Evolutionary conservation across 2,113 vertebrate genomes (phyloP).

Genomic region (Microcebus murinus): DNA sequence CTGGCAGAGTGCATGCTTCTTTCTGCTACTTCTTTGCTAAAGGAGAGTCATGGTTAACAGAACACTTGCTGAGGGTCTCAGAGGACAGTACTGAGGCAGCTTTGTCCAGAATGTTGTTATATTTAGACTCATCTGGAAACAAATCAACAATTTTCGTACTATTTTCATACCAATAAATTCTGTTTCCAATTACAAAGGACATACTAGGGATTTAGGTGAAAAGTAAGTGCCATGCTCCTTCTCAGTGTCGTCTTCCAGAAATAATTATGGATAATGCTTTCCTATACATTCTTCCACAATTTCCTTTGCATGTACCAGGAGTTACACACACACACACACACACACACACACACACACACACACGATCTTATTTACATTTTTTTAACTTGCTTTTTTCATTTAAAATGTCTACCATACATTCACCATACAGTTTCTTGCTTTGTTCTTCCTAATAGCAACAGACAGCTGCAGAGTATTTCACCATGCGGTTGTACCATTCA

Average conservation of each 20-base stretch:
- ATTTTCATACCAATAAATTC: not conserved
- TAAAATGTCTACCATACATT: not conserved
- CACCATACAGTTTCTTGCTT: not conserved
- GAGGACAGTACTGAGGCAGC: not conserved
- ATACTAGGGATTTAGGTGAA: constrained; percentile 15
- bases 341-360: not conserved
- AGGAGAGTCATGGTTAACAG: not conserved
- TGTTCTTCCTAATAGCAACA: not conserved
- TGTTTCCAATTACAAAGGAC: not conserved
- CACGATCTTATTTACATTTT: not conserved
- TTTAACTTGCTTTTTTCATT: not conserved
- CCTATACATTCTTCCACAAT: not conserved
- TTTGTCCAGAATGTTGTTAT: not conserved
- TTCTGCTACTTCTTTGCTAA: not conserved
- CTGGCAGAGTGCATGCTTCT: not conserved
- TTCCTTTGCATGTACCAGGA: not conserved
- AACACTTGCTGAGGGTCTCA: not conserved
- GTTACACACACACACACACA: not conserved
- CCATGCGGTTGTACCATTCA: not conserved
- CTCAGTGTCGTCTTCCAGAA: not conserved
- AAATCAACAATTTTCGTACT: not conserved
- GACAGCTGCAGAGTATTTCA: not conserved
- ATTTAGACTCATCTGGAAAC: not conserved
- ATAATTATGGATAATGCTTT: not conserved
- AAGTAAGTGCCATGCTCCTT: not conserved